Evolutionary conservation across 2,113 vertebrate species (phyloP), one percentile per base, ranked within the genome.

Genomic region (Strix uralensis): DNA sequence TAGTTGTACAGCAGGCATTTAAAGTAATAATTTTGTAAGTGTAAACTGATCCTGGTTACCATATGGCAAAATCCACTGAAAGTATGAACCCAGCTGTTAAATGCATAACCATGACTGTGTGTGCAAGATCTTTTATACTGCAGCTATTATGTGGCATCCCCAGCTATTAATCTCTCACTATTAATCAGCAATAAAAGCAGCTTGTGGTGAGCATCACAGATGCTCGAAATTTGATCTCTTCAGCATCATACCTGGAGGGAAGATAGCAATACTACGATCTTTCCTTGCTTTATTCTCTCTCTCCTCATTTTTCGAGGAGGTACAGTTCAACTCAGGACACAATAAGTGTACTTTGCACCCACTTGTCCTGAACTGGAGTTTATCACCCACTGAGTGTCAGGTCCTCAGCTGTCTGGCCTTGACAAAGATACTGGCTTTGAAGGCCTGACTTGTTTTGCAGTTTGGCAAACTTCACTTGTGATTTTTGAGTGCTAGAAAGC

Each of bases 71-170:
- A 96, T 91, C 58, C 20, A 91, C 85, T 94, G 80, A 57, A 94
- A 96, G 92, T 95, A 93, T 90, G 90, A 97, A 82, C 90, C 82
- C 97, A 98, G 96, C 96, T 98, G 97, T 97, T 96, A 91, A 93
- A 91, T 59, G 52, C 84, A 86, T 90, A 94, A 94, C 73, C 52
- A 25, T 38, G 81, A 89, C 79, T 84, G 70, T 82, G 86, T 96
- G 88, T 97, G 96, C 92, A 57, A 9, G 57, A 94, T 93, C 46
- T 86, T 95, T 95, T 97, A 75, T 86, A 59, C 92, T 80, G 52
- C 49, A 70, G 86, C 95, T 90, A 95, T 97, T 97, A 19, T n/a
- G 67, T 30, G 66, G 92, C 86, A 86, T 96, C 95, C 89, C 81
- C 46, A 49, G 92, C 94, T 96, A 92, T 97, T 97, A 96, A 98